phyloP scores from a whole-genome alignment of 2,888 invertebrate species.

The Byasa hedistus region DNA sequence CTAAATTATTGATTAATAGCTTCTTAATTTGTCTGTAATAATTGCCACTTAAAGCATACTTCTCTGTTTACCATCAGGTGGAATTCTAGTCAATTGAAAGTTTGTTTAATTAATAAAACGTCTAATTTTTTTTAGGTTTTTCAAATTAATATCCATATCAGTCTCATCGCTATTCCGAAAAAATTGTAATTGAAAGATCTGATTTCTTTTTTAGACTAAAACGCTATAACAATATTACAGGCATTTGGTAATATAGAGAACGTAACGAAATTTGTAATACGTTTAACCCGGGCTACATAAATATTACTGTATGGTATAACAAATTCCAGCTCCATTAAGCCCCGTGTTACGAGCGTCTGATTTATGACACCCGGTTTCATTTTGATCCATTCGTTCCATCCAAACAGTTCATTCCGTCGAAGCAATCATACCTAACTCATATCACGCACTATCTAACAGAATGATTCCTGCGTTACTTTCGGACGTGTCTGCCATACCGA shows the following conservation, averaged over 20 bases:
- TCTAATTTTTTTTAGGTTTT: too few species aligned
- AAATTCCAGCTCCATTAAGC: slow-evolving; percentile 28
- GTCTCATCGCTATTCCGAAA: too few species aligned
- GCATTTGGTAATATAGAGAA: background rate
- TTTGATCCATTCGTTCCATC: slow-evolving; percentile 31
- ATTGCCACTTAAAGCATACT: too few species aligned
- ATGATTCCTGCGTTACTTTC: slow-evolving; percentile 33
- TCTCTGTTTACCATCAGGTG: too few species aligned
- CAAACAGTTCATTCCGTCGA: slow-evolving; percentile 31
- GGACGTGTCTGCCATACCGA: slow-evolving; percentile 31
- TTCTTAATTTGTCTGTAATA: too few species aligned
- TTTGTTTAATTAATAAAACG: too few species aligned
- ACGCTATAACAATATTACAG: too few species aligned
- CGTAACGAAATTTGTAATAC: slow-evolving; percentile 10
- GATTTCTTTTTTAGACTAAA: too few species aligned
- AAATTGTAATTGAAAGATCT: too few species aligned
- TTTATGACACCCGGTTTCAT: slow-evolving; percentile 29
- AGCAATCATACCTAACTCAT: slow-evolving; percentile 31
- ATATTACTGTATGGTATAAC: slow-evolving; percentile 19
- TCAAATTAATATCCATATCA: background rate
- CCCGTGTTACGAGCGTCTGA: slow-evolving; percentile 27
- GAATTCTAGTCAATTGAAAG: too few species aligned
- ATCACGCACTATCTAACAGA: slow-evolving; percentile 33
- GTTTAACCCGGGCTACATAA: slow-evolving; percentile 17
- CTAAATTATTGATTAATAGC: too few species aligned